Conservation (phyloP, 2,113 vertebrate species). For the Epinephelus lanceolatus region DNA sequence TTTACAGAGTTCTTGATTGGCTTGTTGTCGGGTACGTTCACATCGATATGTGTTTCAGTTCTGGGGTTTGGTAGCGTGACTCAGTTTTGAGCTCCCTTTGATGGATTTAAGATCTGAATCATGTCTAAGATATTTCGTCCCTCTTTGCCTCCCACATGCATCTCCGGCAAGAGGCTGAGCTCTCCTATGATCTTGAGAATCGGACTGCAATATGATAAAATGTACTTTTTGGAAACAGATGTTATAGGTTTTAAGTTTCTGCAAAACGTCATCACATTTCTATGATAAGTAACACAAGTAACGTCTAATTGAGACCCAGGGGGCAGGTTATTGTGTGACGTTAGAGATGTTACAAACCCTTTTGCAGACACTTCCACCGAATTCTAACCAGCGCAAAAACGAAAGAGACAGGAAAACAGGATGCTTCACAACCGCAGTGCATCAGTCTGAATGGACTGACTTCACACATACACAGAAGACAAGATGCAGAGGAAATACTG, state of each 20-base stretch:
- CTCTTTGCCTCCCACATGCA: conserved; percentile 40
- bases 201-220: background rate
- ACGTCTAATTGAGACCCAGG: background rate
- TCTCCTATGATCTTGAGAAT: background rate
- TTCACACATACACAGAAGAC: conserved; percentile 12
- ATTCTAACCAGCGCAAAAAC: conserved; percentile 5
- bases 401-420: conserved; percentile 54
- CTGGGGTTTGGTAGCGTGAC: conserved; percentile 57
- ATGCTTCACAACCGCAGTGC: conserved; percentile 37
- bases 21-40: conserved; percentile 16
- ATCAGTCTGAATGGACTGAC: conserved; percentile 50
- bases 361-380: conserved; percentile 24
- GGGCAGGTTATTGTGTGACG: background rate
- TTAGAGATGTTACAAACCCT: background rate
- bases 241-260: background rate
- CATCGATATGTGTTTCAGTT: conserved; percentile 44
- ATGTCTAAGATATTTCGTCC: conserved; percentile 55
- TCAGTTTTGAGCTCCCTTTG: conserved; percentile 60
- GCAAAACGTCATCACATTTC: background rate
- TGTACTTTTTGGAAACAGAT: background rate
- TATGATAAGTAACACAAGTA: background rate
- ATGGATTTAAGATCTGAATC: conserved; percentile 68
- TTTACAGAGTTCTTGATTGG: conserved; percentile 3
- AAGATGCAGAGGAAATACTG: conserved; percentile 47
- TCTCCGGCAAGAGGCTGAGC: background rate